Base-by-base conservation (phyloP, 2,888 invertebrate species). In the Coelogynopora nodosa region DNA sequence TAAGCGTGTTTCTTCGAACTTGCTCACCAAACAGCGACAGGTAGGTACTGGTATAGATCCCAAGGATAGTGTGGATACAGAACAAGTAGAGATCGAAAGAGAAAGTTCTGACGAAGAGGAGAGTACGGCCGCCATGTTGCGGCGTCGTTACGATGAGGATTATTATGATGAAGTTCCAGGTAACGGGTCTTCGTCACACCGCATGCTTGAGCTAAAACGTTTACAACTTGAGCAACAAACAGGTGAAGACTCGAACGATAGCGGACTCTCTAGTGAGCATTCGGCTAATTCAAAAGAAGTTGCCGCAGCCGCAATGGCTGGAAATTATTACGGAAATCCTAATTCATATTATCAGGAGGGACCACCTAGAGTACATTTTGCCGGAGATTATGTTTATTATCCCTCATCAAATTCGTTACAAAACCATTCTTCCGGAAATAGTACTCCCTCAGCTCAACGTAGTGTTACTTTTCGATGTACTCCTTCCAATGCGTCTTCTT, bases 221-320 rank as follows among this genome's bases (percentile, higher is more conserved):
- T 31, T 87, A 13, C 87, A 87, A 31, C 87, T 87, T 23, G 87
- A 87, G 49, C 86, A 88, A n/a, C 86, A 49, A 28, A 82, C 86
- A 27, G 83, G 67, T 0, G 89, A 89, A 67, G 89, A 89, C 82
- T 89, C 89, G 0, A 89, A 89, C 30, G 89, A 89, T 67, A 88
- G 88, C 67, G 89, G 89, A 67, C 86, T 89, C 28, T 89, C 88
- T 31, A 89, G 88, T 87, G 88, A 88, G n/a, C 81, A 87, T 81
- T 88, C 88, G 27, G 80, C 67, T 0, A 88, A 82, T 30, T 87
- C 87, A 18, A 84, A 82, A 1, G 85, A 85, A 29, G 82, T 30
- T 5, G 82, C 82, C 2, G 30, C 31, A 13, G 82, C 30, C 30
- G 30, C 31, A 10, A 31, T 31, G 31, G 82, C 82, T 28, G 74